Conservation (phyloP, 2,113 vertebrate genomes). For the Danionella cerebrum region DNA sequence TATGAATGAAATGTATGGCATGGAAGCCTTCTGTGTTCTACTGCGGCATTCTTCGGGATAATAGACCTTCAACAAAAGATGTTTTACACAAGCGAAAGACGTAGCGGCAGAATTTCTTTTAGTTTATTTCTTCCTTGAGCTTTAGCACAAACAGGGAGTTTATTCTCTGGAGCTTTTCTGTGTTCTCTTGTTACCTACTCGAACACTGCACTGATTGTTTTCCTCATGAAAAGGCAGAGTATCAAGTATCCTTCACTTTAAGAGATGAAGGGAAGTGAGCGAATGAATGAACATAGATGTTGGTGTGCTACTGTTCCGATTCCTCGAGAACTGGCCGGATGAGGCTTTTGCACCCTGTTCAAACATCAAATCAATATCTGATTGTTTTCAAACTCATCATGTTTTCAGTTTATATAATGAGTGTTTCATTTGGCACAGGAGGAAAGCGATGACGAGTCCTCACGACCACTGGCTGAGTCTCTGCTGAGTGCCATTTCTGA, state of each 20-base stretch:
- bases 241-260: background rate
- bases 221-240: background rate
- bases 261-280: background rate
- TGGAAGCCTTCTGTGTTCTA: too few relatives aligned
- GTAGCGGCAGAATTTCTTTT: too few relatives aligned
- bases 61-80: too few relatives aligned
- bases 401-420: too few relatives aligned
- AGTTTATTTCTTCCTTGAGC: too few relatives aligned
- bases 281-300: background rate
- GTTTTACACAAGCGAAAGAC: too few relatives aligned
- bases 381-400: too few relatives aligned
- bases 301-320: background rate
- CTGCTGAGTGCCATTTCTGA: constrained; percentile 88
- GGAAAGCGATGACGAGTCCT: constrained; percentile 74
- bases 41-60: too few relatives aligned
- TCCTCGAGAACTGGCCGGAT: too few relatives aligned
- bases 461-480: constrained; percentile 84
- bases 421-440: constrained; percentile 51
- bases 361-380: too few relatives aligned
- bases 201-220: constrained; percentile 9
- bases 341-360: too few relatives aligned
- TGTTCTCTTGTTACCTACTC: background rate
- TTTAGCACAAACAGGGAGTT: background rate
- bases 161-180: background rate
- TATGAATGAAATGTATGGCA: too few relatives aligned